Percentiles rank a stretch among this genome's conserved stretches.
Evolutionary conservation across 2,888 invertebrate genomes (phyloP).

Genomic region (Macrosiphum euphorbiae): DNA sequence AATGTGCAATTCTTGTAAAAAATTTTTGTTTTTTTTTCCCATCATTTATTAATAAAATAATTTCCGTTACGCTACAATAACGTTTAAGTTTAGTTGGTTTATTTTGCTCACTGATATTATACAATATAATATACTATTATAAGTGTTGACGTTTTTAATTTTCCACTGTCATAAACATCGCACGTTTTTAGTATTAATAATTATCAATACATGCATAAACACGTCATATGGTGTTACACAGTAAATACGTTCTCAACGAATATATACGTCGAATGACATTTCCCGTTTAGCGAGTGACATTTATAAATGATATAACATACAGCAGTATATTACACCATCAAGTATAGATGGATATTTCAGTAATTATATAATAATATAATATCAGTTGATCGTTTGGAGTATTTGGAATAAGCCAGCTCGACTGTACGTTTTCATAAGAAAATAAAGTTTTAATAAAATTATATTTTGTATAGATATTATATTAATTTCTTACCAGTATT

Average conservation of each 20-base stretch:
- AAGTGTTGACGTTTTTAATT: neutral
- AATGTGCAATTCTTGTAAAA: too few species aligned
- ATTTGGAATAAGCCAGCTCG: neutral
- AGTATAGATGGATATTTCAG: neutral
- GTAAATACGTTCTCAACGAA: neutral
- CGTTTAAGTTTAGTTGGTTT: neutral
- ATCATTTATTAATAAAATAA: too few species aligned
- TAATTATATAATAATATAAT: neutral
- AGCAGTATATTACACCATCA: neutral
- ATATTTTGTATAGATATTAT: too few species aligned
- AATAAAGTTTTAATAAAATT: too few species aligned
- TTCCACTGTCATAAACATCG: neutral
- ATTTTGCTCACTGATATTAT: neutral
- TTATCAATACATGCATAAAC: neutral
- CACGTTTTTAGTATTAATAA: neutral
- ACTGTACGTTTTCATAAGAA: too few species aligned
- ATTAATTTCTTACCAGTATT: too few species aligned
- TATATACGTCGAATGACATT: neutral
- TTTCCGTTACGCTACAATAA: neutral
- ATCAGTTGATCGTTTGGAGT: too few species aligned
- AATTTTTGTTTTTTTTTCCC: too few species aligned
- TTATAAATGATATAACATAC: neutral
- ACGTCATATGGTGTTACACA: neutral
- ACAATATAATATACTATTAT: neutral
- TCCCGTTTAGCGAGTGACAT: neutral